Percentiles rank a stretch among this genome's conserved stretches.
These are phyloP conservation scores for Palythoa grandiflora DNA, from an alignment of 92 coral and sea anemone species.

Conservation along the genomic window DNA sequence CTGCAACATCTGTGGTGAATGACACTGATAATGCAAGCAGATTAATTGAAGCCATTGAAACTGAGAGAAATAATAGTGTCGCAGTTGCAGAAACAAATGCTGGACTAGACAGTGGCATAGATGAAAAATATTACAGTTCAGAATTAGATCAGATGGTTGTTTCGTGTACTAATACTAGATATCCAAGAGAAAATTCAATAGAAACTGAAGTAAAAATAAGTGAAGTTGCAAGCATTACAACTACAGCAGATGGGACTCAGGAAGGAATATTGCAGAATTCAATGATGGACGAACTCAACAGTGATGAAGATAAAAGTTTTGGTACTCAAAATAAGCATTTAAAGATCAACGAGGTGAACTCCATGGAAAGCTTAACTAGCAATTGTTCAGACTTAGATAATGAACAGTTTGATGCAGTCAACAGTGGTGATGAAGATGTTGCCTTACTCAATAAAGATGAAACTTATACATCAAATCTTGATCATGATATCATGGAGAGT, in stretches of 20 bases:
- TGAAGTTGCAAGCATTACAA: neutral
- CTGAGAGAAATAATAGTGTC: neutral
- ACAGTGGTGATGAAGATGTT: neutral
- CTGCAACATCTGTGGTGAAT: neutral
- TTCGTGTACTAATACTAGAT: neutral
- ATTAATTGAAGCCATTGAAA: neutral
- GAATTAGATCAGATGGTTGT: neutral
- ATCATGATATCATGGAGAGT: neutral
- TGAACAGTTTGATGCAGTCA: neutral
- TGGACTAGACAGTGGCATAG: neutral
- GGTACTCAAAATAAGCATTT: neutral
- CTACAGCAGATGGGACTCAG: neutral
- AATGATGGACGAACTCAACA: neutral
- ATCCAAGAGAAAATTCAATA: conserved; percentile 5
- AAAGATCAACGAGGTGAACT: neutral
- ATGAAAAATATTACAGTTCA: too few relatives aligned
- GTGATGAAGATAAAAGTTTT: neutral
- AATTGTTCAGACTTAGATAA: neutral
- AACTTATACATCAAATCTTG: neutral
- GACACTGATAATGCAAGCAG: neutral
- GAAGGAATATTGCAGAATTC: neutral
- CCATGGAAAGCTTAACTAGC: neutral
- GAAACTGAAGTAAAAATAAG: neutral
- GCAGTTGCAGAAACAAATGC: neutral
- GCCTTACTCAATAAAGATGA: neutral